Base-by-base conservation (phyloP, 2,888 invertebrate species). In the Furcula furcula region DNA sequence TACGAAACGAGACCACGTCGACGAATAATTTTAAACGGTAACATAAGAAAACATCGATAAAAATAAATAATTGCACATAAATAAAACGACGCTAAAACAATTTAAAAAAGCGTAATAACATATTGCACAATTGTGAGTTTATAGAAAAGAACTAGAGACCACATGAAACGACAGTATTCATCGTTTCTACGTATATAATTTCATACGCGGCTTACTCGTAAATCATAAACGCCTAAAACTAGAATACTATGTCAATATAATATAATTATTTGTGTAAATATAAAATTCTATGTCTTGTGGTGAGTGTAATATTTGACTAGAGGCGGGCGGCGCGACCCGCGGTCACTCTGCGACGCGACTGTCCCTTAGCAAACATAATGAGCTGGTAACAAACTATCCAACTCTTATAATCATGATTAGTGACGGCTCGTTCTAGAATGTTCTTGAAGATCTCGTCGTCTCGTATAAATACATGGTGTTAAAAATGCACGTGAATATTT, bases 181-280 rank as follows among this genome's bases (percentile, higher is more conserved):
- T 64, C 61, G 59, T 67, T 56, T 59, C 70, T 27, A 34, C 33
- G 23, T 38, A 41, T 45, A 49, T 52, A 46, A 36, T 67, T 71
- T 71, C 70, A 72, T 70, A 76, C 66, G 72, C 68, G 63, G 75
- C 82, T 80, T 77, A 85, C 59, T 67, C 62, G 60, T 80, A 86
- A 87, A 84, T 81, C 76, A 87, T 81, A 87, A 81, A 77, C 68
- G 79, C 84, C 85, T 89, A 85, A 84, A 87, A 80, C 89, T 89
- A 89, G 85, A 87, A 87, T 87, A 89, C 82, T 87, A 86, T 86
- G 85, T 87, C 76, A 81, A 84, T 89, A 88, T 87, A 89, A 87
- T 84, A 77, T 83, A 82, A 83, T 84, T 84, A 82, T 89, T 82
- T 88, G 84, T 89, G 85, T 89, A 89, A 89, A 89, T 90, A 90